These are phyloP conservation scores for Nemotelus pantherinus DNA, from an alignment of 2,888 invertebrate genomes.

Conservation along the genomic window DNA sequence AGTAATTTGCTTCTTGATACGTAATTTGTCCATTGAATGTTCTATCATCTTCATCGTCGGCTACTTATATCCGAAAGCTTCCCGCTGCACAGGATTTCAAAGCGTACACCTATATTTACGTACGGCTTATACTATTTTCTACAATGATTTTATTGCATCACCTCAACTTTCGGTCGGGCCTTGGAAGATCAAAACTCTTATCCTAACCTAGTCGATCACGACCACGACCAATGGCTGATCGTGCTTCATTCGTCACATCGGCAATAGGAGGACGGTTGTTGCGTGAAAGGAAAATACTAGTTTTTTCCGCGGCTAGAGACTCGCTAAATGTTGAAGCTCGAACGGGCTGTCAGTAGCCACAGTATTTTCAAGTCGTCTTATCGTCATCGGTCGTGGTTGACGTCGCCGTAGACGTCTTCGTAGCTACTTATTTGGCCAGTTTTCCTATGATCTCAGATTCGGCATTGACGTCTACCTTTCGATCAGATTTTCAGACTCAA, in stretches of 20 bases:
- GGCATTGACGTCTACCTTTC: background rate
- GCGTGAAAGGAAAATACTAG: no score
- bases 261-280: no score
- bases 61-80: no score
- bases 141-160: conserved; percentile 24
- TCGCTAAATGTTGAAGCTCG: no score
- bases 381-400: conserved; percentile 9
- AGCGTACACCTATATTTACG: no score
- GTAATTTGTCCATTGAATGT: background rate
- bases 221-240: no score
- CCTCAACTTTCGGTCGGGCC: background rate
- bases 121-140: background rate
- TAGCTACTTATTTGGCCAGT: no score
- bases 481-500: conserved; percentile 5
- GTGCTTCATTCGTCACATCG: no score
- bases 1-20: conserved; percentile 5
- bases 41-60: background rate
- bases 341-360: conserved; percentile 10
- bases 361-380: conserved; percentile 4
- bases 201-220: no score
- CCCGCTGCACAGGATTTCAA: no score
- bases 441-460: background rate
- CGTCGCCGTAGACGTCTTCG: background rate
- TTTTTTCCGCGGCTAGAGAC: no score
- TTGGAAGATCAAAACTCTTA: background rate